Percentiles rank a stretch among this genome's conserved stretches.
Conservation (phyloP, 2,113 vertebrate species). For the Esox niger region DNA sequence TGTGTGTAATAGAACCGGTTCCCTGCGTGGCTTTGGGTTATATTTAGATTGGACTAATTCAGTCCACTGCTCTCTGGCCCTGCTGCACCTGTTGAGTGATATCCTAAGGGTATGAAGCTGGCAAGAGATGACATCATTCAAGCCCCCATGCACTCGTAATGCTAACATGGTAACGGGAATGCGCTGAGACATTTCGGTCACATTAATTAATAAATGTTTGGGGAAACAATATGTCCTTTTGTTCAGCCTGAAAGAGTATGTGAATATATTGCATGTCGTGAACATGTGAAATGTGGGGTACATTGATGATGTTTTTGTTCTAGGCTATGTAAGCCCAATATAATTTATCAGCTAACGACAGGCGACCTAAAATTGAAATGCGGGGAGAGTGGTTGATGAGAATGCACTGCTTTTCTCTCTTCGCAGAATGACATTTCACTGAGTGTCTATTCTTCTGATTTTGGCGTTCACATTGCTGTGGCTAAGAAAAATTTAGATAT, state of each 20-base stretch:
- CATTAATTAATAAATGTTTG: neutral
- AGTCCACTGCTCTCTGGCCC: neutral
- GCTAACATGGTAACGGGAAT: neutral
- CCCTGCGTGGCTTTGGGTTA: neutral
- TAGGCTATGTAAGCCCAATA: neutral
- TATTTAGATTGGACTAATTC: constrained; percentile 10
- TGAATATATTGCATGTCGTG: neutral
- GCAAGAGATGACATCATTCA: constrained; percentile 1
- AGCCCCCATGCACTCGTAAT: neutral
- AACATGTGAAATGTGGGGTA: neutral
- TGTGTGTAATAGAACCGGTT: neutral
- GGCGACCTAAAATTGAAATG: neutral
- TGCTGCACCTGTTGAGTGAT: constrained; percentile 15
- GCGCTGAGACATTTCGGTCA: neutral
- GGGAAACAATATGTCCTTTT: neutral
- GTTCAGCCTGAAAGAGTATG: too few relatives aligned
- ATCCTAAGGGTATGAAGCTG: neutral
- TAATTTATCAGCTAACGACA: neutral
- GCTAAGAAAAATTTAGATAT: too few relatives aligned
- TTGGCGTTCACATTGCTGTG: too few relatives aligned
- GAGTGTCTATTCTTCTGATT: too few relatives aligned
- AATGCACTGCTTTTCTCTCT: neutral
- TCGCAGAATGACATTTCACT: neutral
- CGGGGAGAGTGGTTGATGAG: neutral
- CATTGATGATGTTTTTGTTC: neutral